Evolutionary conservation across 2,888 invertebrate genomes (phyloP), one percentile per base, ranked within the genome.

Genomic region (Acrocyrtus sp.): DNA sequence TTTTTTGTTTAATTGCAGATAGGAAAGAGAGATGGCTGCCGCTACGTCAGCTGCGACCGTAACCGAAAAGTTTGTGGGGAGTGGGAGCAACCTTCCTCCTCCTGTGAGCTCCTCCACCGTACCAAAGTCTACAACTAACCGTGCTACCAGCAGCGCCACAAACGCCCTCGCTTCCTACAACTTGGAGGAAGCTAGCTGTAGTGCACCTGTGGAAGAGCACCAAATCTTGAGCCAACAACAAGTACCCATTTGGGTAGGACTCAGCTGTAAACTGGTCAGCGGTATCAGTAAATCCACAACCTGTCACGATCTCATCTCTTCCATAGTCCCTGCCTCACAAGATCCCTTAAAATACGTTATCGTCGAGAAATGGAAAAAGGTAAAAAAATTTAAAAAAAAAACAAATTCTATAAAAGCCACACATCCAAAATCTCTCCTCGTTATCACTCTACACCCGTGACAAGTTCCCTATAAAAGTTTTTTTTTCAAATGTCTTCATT

Each of bases 281-380:
- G 79, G 79, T 48, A 77, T 79, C 57, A 69, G 62, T 73, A 78
- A 75, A 65, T 67, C 69, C 41, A 79, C 79, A 27, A 79, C 79
- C 48, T 79, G 79, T 68, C 73, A 74, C 53, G 75, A 78, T 69
- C 74, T 79, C 65, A 76, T 79, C 45, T 73, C 74, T 24, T 68
- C 75, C 53, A 58, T 79, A 45, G 61, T 77, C 58, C 69, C 63
- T 60, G 48, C 74, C 62, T 53, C 61, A n/a, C 75, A 75, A 61
- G 72, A 72, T 60, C 72, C 74, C 39, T 56, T 72, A 48, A 74
- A 72, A 56, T 92, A 91, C 87, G 89, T 90, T 83, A 88, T 92
- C 82, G 90, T 92, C 43, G 92, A 92, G 84, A 84, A 91, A 82
- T 90, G 92, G 92, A 86, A 92, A 83, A 90, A 91, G 81, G 90